Percentiles rank a stretch among this genome's conserved stretches.
phyloP scores from a whole-genome alignment of 2,797 vertebrate genomes.

The Paguma larvata region DNA sequence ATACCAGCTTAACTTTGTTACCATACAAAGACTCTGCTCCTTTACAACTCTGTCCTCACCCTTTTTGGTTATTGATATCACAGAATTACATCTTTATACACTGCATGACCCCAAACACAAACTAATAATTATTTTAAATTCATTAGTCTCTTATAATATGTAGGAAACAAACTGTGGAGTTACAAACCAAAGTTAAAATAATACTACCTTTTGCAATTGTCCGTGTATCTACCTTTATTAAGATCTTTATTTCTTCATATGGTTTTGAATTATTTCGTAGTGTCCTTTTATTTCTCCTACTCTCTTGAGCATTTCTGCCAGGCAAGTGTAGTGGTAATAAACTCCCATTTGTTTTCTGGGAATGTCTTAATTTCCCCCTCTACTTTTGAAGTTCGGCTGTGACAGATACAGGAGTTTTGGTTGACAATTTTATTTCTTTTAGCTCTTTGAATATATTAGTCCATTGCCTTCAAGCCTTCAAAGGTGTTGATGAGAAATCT shows the following conservation, averaged over 20 bases:
- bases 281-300: not conserved
- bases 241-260: not conserved
- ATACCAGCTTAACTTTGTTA: not conserved
- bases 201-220: not conserved
- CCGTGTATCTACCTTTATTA: not conserved
- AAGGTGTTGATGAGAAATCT: not conserved
- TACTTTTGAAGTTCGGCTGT: not conserved
- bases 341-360: not conserved
- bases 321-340: not conserved
- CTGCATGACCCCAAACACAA: not conserved
- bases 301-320: not conserved
- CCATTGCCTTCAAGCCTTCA: not conserved
- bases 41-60: not conserved
- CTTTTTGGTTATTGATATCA: not conserved
- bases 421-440: not conserved
- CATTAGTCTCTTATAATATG: not conserved
- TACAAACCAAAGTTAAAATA: not conserved
- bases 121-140: not conserved
- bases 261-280: not conserved
- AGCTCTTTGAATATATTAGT: not conserved
- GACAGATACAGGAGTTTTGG: not conserved
- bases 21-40: not conserved
- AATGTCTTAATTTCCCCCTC: not conserved
- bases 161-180: not conserved
- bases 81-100: not conserved